Percentiles rank a stretch among this genome's conserved stretches.
Evolutionary conservation across 2,888 invertebrate genomes (phyloP).

Genomic region (Erannis defoliaria): DNA sequence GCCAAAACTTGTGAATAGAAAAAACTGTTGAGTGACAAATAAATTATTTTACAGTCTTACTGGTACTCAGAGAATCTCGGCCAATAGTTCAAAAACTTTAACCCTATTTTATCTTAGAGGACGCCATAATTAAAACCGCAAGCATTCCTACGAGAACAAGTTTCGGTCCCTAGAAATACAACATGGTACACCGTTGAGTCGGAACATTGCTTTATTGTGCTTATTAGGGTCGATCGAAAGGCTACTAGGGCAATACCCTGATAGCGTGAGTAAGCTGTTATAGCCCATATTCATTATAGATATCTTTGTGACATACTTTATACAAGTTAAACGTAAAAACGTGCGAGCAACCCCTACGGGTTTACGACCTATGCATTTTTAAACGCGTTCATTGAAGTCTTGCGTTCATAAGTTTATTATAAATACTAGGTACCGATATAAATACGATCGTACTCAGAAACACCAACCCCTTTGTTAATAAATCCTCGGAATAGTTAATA

Average conservation of each 20-base stretch:
- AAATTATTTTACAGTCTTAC: neutral
- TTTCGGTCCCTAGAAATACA: neutral
- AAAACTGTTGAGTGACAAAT: neutral
- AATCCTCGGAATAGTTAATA: no score
- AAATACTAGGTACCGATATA: neutral
- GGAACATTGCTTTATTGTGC: neutral
- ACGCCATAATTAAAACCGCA: neutral
- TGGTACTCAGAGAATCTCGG: neutral
- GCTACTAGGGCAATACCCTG: neutral
- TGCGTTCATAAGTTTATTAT: neutral
- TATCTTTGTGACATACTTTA: neutral
- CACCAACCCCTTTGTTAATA: no score
- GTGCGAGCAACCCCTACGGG: slow-evolving; percentile 1
- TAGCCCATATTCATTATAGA: neutral
- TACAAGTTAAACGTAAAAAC: neutral
- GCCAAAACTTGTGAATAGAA: no score
- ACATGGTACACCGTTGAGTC: neutral
- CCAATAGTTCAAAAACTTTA: neutral
- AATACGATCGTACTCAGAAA: neutral
- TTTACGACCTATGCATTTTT: slow-evolving; percentile 1
- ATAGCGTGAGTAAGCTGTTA: slow-evolving; percentile 3
- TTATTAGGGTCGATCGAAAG: neutral
- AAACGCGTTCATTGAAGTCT: neutral
- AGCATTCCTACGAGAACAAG: neutral
- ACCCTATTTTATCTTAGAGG: neutral